Percentiles rank a stretch among this genome's conserved stretches.
Evolutionary conservation across 2,113 vertebrate genomes (phyloP).

Genomic region (Entosphenus tridentatus): DNA sequence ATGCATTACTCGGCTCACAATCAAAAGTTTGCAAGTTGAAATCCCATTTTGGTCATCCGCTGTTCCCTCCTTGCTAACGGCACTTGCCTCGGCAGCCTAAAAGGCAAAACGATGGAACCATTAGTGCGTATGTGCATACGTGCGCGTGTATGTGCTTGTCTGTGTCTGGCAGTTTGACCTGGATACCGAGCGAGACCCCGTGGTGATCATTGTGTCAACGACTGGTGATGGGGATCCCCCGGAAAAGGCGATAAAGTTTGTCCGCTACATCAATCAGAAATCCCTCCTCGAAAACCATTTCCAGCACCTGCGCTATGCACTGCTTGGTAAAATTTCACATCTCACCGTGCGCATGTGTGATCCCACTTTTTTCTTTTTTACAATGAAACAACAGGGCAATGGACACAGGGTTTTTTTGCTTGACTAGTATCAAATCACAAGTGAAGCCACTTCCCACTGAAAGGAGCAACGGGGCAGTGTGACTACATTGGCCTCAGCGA

Average conservation of each 20-base stretch:
- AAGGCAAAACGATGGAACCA: too few relatives aligned
- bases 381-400: too few relatives aligned
- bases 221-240: constrained; percentile 78
- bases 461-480: too few relatives aligned
- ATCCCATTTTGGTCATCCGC: too few relatives aligned
- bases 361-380: constrained; percentile 6
- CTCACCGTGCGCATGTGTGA: background rate
- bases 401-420: background rate
- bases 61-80: too few relatives aligned
- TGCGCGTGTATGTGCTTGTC: too few relatives aligned
- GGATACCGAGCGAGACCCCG: constrained; percentile 42
- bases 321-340: constrained; percentile 39
- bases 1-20: too few relatives aligned
- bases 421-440: constrained; percentile 7
- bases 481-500: too few relatives aligned
- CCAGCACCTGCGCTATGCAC: constrained; percentile 46
- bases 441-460: background rate
- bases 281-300: constrained; percentile 31
- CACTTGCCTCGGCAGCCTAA: too few relatives aligned
- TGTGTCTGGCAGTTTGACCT: constrained; percentile 40
- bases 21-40: too few relatives aligned
- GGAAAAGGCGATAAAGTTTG: constrained; percentile 47
- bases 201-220: constrained; percentile 70
- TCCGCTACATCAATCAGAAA: constrained; percentile 39
- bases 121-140: too few relatives aligned